phyloP scores from a whole-genome alignment of 1,140 invertebrate genomes.

The Stenopsyche tienmushanensis region DNA sequence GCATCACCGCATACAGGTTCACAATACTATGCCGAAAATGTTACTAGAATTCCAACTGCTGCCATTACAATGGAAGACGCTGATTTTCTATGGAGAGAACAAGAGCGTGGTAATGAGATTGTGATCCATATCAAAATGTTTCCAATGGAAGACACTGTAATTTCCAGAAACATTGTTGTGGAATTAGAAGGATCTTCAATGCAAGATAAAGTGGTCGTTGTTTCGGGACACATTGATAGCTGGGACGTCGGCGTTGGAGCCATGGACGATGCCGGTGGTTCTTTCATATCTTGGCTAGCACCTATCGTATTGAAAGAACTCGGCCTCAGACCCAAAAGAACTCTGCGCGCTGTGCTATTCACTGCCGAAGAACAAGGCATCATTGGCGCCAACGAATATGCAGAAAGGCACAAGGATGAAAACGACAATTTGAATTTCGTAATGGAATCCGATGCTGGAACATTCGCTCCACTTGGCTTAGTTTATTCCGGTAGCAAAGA shows the following conservation, averaged over 20 bases:
- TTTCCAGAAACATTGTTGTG: constrained; percentile 72
- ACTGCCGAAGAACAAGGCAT: constrained; percentile 79
- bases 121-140: constrained; percentile 53
- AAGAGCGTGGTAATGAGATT: constrained; percentile 59
- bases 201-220: constrained; percentile 70
- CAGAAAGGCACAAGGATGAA: constrained; percentile 62
- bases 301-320: constrained; percentile 69
- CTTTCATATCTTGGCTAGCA: constrained; percentile 78
- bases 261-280: constrained; percentile 85
- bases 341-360: constrained; percentile 78
- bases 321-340: constrained; percentile 68
- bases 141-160: constrained; percentile 53
- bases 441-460: constrained; percentile 77
- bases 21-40: constrained; percentile 58
- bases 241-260: constrained; percentile 90
- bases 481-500: constrained; percentile 55
- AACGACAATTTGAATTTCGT: constrained; percentile 60
- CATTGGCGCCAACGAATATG: constrained; percentile 66
- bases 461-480: constrained; percentile 68
- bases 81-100: constrained; percentile 67
- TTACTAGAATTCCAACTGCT: constrained; percentile 72
- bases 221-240: constrained; percentile 85
- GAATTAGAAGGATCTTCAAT: constrained; percentile 64
- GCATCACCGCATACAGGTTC: constrained; percentile 65
- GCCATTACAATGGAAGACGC: constrained; percentile 82